A percentile compares a stretch with the other conserved stretches of the same genome.
These are phyloP conservation scores for Nymphalis c-album DNA, from an alignment of 2,888 invertebrate genomes.

Conservation along the genomic window DNA sequence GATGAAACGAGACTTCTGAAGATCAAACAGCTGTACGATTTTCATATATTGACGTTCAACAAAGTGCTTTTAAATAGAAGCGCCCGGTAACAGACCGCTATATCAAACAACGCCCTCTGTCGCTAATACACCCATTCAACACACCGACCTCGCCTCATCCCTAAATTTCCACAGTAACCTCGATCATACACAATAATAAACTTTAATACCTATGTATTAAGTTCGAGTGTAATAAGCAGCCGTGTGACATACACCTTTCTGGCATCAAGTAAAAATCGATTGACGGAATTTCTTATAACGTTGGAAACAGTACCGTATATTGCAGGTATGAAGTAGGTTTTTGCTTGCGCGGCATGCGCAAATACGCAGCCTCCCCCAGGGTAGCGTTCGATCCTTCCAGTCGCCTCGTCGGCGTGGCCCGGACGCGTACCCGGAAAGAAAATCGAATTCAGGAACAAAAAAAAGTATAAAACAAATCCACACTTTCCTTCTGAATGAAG, in stretches of 20 bases:
- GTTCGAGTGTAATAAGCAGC: conserved; percentile 40
- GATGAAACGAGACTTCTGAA: neutral
- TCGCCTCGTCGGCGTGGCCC: conserved; percentile 76
- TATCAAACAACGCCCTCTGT: conserved; percentile 67
- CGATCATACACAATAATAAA: conserved; percentile 42
- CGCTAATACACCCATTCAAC: conserved; percentile 61
- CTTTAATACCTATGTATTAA: conserved; percentile 47
- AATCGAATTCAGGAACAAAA: conserved; percentile 50
- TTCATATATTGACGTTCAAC: conserved; percentile 49
- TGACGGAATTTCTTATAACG: conserved; percentile 39
- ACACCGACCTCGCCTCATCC: conserved; percentile 66
- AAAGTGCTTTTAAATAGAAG: conserved; percentile 61
- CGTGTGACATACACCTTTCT: conserved; percentile 50
- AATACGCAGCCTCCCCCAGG: conserved; percentile 79
- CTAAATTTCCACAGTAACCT: conserved; percentile 49
- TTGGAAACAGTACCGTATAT: conserved; percentile 51
- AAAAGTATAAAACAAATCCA: conserved; percentile 58
- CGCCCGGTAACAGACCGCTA: conserved; percentile 60
- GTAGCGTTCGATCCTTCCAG: conserved; percentile 79
- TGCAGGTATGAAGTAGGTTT: conserved; percentile 43
- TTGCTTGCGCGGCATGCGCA: conserved; percentile 52
- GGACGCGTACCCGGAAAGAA: conserved; percentile 64
- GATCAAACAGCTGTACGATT: conserved; percentile 27
- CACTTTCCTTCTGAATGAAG: conserved; percentile 69
- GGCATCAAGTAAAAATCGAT: conserved; percentile 50